phyloP scores from a whole-genome alignment of 2,113 vertebrate species.

The Clinocottus analis region DNA sequence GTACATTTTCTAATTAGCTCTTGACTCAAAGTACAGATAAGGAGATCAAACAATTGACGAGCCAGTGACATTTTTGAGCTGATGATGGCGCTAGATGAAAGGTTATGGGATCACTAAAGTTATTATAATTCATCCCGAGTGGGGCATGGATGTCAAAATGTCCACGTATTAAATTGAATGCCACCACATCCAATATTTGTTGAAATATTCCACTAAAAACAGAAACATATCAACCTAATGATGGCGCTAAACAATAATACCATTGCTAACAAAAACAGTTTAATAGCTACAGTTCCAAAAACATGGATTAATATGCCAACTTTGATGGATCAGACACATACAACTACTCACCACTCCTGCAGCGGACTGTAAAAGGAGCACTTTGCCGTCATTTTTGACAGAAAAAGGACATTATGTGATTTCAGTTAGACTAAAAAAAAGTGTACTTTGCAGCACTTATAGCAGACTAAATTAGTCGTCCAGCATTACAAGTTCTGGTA shows the following conservation, averaged over 20 bases:
- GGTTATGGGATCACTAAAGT: background rate
- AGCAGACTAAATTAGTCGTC: background rate
- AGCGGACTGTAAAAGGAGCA: background rate
- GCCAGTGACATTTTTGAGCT: background rate
- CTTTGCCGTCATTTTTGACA: background rate
- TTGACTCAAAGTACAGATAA: background rate
- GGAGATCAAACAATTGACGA: background rate
- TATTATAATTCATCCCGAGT: background rate
- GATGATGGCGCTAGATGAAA: background rate
- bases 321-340: constrained; percentile 14
- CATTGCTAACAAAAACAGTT: background rate
- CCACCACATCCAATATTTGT: background rate
- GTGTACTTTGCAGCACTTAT: background rate
- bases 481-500: background rate
- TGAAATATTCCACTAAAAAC: background rate
- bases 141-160: background rate
- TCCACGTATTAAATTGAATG: background rate
- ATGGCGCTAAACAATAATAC: background rate
- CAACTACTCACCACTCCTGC: background rate
- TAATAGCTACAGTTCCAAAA: background rate
- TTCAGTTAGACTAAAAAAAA: background rate
- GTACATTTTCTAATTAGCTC: background rate
- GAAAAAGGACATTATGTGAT: background rate
- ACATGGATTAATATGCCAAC: background rate
- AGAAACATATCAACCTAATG: background rate